Evolutionary conservation across 2,888 invertebrate genomes (phyloP).

Genomic region (Amphipoea lucens): DNA sequence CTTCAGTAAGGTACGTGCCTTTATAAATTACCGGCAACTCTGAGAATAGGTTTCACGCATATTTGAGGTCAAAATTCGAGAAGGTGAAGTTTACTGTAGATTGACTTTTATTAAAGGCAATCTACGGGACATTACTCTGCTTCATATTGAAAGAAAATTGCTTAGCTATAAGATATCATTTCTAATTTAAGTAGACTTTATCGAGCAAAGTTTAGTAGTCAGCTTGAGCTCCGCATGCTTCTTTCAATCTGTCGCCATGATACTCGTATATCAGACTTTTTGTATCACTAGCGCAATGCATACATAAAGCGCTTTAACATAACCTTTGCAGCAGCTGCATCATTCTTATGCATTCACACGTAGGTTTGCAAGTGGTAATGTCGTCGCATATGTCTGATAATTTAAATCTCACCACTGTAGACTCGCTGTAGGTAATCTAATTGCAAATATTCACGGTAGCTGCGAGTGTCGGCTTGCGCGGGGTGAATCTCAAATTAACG

Average conservation of each 20-base stretch:
- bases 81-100: not conserved
- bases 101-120: not conserved
- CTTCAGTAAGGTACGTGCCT: constrained; percentile 18
- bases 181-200: not conserved
- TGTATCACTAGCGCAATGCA: constrained; percentile 24
- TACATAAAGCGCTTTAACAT: constrained; percentile 38
- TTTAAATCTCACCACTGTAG: constrained; percentile 71
- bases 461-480: constrained; percentile 64
- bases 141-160: not conserved
- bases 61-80: not conserved
- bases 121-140: not conserved
- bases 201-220: not conserved
- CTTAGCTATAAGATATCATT: not conserved
- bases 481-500: constrained; percentile 73
- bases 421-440: constrained; percentile 76
- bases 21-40: constrained; percentile 17
- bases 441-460: constrained; percentile 78
- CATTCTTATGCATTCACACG: constrained; percentile 50
- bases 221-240: not conserved
- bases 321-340: constrained; percentile 37
- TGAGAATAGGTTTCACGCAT: constrained; percentile 2
- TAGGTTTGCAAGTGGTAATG: constrained; percentile 46
- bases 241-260: not conserved
- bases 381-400: constrained; percentile 66
- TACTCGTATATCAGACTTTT: not conserved